Evolutionary conservation across 2,797 vertebrate species (phyloP).

Genomic region (Decapterus maruadsi): DNA sequence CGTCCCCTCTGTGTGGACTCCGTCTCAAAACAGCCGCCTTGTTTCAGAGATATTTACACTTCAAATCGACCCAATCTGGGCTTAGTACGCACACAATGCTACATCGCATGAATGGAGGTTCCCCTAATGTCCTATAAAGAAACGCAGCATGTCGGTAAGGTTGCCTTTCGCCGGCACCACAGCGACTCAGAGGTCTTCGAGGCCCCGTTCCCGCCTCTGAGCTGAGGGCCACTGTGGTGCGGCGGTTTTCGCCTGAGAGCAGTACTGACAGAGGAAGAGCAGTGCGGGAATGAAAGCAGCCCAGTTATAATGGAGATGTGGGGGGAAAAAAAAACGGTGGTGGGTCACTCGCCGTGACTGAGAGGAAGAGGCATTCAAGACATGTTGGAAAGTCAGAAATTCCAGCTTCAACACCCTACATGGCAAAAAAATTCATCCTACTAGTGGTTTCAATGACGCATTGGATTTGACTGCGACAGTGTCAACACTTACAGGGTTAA

Average conservation of each 20-base stretch:
- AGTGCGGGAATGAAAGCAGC: conserved; percentile 41
- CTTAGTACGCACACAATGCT: conserved; percentile 86
- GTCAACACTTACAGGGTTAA: background rate
- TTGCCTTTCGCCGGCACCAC: conserved; percentile 38
- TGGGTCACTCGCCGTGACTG: background rate
- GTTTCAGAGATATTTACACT: conserved; percentile 91
- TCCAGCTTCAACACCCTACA: background rate
- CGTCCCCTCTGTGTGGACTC: conserved; percentile 9
- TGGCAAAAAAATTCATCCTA: background rate
- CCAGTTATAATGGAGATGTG: conserved; percentile 1
- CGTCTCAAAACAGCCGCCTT: conserved; percentile 40
- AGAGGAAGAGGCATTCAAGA: conserved; percentile 16
- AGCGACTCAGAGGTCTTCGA: conserved; percentile 12
- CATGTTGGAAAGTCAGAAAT: conserved; percentile 22
- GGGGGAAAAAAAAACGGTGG: background rate
- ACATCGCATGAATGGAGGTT: conserved; percentile 90
- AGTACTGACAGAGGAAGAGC: conserved; percentile 61
- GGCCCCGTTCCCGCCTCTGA: conserved; percentile 46
- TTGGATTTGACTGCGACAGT: too few relatives aligned
- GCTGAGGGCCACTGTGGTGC: conserved; percentile 56
- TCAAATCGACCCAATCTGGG: conserved; percentile 89
- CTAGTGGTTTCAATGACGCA: background rate
- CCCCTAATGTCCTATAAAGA: conserved; percentile 77
- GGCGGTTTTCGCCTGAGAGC: conserved; percentile 65
- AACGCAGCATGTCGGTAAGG: conserved; percentile 76